Evolutionary conservation across 2,797 vertebrate genomes (phyloP).

Genomic region (Pitangus sulphuratus): DNA sequence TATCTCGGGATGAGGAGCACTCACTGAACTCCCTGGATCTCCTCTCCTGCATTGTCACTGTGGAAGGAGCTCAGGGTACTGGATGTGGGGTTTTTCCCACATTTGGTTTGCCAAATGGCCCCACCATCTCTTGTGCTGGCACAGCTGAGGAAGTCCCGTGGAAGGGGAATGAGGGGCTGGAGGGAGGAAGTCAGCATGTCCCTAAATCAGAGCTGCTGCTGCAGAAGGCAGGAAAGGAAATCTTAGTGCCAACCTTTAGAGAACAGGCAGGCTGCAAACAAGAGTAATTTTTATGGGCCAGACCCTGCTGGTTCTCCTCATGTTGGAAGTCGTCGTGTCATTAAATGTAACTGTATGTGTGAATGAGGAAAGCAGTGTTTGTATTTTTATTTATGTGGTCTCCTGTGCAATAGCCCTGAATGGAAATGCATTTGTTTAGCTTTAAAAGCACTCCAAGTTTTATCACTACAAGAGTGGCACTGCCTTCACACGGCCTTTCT

Average conservation of each 20-base stretch:
- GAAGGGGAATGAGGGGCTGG: not conserved
- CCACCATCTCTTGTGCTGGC: not conserved
- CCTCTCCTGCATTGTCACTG: not conserved
- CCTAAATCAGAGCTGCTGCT: slow-evolving; percentile 15
- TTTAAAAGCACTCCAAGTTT: slow-evolving; percentile 29
- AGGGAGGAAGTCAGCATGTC: not conserved
- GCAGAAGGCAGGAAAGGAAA: slow-evolving; percentile 7
- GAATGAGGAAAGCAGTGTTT: slow-evolving; percentile 50
- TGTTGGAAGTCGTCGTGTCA: not conserved
- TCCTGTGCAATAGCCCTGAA: slow-evolving; percentile 11
- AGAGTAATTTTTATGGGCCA: slow-evolving; percentile 45
- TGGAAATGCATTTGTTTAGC: slow-evolving; percentile 6
- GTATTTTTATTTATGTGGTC: slow-evolving; percentile 44
- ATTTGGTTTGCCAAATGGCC: not conserved
- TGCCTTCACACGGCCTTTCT: slow-evolving; percentile 17
- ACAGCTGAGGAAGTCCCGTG: not conserved
- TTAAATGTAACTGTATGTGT: slow-evolving; percentile 40
- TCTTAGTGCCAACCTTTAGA: not conserved
- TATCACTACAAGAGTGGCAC: not conserved
- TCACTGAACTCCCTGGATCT: not conserved
- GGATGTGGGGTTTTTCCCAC: not conserved
- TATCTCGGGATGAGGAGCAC: not conserved
- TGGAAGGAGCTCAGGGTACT: not conserved
- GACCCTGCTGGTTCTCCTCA: slow-evolving; percentile 29
- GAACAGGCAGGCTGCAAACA: slow-evolving; percentile 48